Conservation (phyloP, 1,140 invertebrate species). For the Ericerus pela region DNA sequence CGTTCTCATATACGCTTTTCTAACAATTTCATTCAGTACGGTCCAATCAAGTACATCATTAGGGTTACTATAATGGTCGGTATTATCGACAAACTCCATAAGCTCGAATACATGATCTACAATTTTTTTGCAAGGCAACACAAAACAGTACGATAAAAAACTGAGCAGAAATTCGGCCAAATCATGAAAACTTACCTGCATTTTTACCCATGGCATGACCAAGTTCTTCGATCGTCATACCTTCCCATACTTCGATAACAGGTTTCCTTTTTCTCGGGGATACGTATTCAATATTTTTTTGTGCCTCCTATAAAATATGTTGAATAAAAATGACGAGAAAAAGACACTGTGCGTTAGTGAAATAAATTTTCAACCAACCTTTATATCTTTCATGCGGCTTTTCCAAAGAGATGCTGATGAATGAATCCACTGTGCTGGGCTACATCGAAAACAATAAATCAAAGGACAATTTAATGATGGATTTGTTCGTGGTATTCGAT, state of each 20-base stretch:
- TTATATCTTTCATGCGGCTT: too few relatives aligned
- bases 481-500: too few relatives aligned
- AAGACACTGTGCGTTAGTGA: too few relatives aligned
- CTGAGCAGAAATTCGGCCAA: too few relatives aligned
- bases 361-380: too few relatives aligned
- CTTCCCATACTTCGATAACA: constrained; percentile 51
- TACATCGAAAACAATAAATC: too few relatives aligned
- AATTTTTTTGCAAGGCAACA: too few relatives aligned
- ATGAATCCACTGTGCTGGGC: too few relatives aligned
- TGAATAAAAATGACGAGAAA: neutral
- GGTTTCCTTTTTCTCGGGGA: constrained; percentile 25
- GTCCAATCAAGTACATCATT: constrained; percentile 34
- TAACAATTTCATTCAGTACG: constrained; percentile 46
- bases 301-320: neutral
- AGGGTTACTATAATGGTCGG: constrained; percentile 36
- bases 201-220: constrained; percentile 37
- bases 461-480: too few relatives aligned
- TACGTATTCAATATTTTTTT: neutral
- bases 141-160: too few relatives aligned
- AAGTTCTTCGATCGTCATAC: constrained; percentile 60
- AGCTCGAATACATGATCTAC: constrained; percentile 52
- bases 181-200: constrained; percentile 34
- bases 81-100: constrained; percentile 45
- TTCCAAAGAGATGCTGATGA: too few relatives aligned
- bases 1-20: constrained; percentile 43